Conservation (phyloP, 23 tunicate species). For the Clavelina lepadiformis region DNA sequence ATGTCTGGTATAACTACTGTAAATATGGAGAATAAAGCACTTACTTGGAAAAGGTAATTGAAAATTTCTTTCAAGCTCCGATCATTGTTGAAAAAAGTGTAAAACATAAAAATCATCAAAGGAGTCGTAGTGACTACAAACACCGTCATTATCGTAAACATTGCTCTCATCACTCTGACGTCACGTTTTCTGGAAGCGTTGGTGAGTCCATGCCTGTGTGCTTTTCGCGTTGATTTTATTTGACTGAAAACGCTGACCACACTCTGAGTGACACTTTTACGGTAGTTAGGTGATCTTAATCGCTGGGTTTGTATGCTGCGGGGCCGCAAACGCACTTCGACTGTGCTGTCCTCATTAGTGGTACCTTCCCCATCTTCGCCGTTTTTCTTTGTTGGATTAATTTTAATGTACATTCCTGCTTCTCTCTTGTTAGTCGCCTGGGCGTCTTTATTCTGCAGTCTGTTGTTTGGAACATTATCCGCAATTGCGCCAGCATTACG, state of each 20-base stretch:
- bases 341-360: too few relatives aligned
- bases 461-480: neutral
- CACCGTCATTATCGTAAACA: conserved; percentile 49
- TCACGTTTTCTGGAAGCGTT: conserved; percentile 25
- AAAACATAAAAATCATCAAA: conserved; percentile 36
- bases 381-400: conserved; percentile 2
- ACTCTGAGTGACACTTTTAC: too few relatives aligned
- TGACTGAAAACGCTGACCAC: too few relatives aligned
- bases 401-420: too few relatives aligned
- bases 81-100: conserved; percentile 44
- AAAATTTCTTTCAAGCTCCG: conserved; percentile 45
- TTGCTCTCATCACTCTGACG: conserved; percentile 40
- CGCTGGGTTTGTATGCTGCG: too few relatives aligned
- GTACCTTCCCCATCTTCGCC: too few relatives aligned
- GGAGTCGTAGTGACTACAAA: conserved; percentile 52
- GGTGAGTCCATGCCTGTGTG: neutral
- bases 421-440: too few relatives aligned
- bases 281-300: too few relatives aligned
- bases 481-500: neutral
- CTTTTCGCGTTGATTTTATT: neutral
- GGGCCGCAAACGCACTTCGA: too few relatives aligned
- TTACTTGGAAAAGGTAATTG: conserved; percentile 53
- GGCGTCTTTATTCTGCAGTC: neutral
- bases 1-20: neutral
- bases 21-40: neutral